Base-by-base conservation (phyloP, 2,113 vertebrate species). In the Coptodon bakossiorum region DNA sequence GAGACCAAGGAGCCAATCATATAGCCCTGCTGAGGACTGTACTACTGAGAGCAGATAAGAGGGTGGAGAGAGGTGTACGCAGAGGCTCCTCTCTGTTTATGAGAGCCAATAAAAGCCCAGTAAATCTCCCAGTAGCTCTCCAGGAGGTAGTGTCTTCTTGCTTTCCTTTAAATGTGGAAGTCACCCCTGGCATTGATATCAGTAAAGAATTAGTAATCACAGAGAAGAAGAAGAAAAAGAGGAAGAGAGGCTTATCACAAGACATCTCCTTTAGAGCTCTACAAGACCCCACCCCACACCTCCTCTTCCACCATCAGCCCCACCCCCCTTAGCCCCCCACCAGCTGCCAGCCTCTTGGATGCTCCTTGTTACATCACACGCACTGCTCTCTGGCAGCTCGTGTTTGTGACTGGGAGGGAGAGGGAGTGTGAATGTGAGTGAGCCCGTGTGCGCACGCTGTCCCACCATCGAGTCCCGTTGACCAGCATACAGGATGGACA, bases 1-100 rank as follows among this genome's bases (percentile, higher is more conserved):
- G 96, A 96, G 92, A 97, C 96, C 94, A 93, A 92, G 87, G 92
- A 95, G 91, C 96, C 96, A 97, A 97, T 97, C 87, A 4, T 78
- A 88, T 85, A 89, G 90, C 90, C 84, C 76, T 50, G 85, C 85
- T 89, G 88, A 91, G 94, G 96, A 94, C 94, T 19, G 93, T 95
- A 97, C 96, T 96, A 96, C 92, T 81, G 38, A 52, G 84, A 81
- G 88, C 80, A 86, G 90, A 92, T 80, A 66, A 92, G 94, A 95
- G 95, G 95, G 95, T 92, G 94, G 82, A 91, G 85, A 66, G 80
- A 73, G 53, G 84, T 53, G 63, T 83, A 82, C 54, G 40, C 78
- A 76, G 90, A 94, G 90, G 83, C 86, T 45, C 45, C 50, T 83
- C 13, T 34, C 86, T 91, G 73, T 93, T 52, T 76, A 66, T 43